Conservation (phyloP, 2,113 vertebrate species). For the Elgaria multicarinata region DNA sequence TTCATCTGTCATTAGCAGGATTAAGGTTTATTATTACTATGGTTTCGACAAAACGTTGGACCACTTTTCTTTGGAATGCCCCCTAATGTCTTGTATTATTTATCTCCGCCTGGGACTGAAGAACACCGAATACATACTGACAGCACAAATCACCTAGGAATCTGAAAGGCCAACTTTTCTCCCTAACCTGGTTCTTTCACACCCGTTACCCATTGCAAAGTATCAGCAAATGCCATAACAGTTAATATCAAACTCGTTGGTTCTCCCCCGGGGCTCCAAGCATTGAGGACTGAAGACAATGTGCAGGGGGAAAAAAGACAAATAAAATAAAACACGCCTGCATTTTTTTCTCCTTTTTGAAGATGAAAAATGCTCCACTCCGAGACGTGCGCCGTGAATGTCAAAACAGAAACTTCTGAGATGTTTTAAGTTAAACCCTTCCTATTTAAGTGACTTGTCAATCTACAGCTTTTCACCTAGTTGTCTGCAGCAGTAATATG, state of each 20-base stretch:
- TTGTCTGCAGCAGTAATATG: slow-evolving; percentile 28
- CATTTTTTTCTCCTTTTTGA: slow-evolving; percentile 33
- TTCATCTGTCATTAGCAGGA: slow-evolving; percentile 33
- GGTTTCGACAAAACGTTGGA: slow-evolving; percentile 10
- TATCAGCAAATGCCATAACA: neutral
- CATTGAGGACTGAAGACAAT: slow-evolving; percentile 25
- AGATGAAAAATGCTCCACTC: slow-evolving; percentile 35
- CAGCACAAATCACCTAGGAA: slow-evolving; percentile 8
- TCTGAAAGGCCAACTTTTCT: slow-evolving; percentile 30
- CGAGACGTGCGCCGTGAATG: slow-evolving; percentile 43
- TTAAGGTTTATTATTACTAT: slow-evolving; percentile 31
- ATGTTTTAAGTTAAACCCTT: slow-evolving; percentile 48
- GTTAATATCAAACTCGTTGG: slow-evolving; percentile 4
- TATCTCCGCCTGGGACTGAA: slow-evolving; percentile 6
- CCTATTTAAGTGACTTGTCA: slow-evolving; percentile 35
- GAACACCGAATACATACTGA: neutral
- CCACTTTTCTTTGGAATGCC: slow-evolving; percentile 32
- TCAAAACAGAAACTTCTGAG: slow-evolving; percentile 43
- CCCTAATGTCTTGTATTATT: slow-evolving; percentile 18
- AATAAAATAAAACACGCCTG: neutral
- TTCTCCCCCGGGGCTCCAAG: slow-evolving; percentile 22
- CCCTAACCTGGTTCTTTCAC: slow-evolving; percentile 23
- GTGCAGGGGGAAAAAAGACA: neutral
- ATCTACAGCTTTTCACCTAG: slow-evolving; percentile 24
- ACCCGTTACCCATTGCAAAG: slow-evolving; percentile 26